phyloP scores from a whole-genome alignment of 2,797 vertebrate genomes.

The Nannoperca australis region DNA sequence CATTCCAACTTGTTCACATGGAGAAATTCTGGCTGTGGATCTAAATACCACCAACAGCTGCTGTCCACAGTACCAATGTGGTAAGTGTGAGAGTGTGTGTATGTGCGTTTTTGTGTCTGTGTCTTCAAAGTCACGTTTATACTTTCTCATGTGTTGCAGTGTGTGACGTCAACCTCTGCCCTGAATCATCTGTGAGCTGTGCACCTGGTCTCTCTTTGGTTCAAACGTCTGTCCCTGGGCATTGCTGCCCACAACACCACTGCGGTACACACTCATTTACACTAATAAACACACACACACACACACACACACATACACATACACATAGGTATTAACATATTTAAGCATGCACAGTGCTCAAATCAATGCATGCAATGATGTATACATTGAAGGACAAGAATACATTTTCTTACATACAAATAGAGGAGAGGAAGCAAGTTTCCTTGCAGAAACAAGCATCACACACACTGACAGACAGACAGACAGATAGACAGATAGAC shows the following conservation, averaged over 20 bases:
- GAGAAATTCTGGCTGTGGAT: slow-evolving; percentile 94
- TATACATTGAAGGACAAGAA: not conserved
- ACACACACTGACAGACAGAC: not conserved
- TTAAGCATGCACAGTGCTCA: slow-evolving; percentile 8
- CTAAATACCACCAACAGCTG: slow-evolving; percentile 91
- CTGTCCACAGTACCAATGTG: slow-evolving; percentile 94
- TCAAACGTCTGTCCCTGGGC: slow-evolving; percentile 84
- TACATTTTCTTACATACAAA: not conserved
- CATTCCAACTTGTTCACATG: slow-evolving; percentile 88
- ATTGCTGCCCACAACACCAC: slow-evolving; percentile 92
- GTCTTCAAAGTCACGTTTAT: slow-evolving; percentile 27
- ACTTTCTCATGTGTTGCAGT: slow-evolving; percentile 80
- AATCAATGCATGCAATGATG: not conserved
- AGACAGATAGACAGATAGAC: not conserved
- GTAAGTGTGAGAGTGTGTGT: slow-evolving; percentile 77
- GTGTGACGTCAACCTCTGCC: slow-evolving; percentile 92
- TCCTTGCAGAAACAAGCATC: slow-evolving; percentile 6
- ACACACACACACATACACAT: not conserved
- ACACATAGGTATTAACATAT: slow-evolving; percentile 20
- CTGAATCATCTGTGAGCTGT: slow-evolving; percentile 86
- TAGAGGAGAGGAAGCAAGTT: not conserved
- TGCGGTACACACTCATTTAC: slow-evolving; percentile 87
- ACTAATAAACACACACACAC: slow-evolving; percentile 22
- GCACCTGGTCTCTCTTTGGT: slow-evolving; percentile 88
- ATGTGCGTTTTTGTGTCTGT: slow-evolving; percentile 1